Evolutionary conservation across 1,140 invertebrate species (phyloP).

Genomic region (Nephotettix cincticeps): DNA sequence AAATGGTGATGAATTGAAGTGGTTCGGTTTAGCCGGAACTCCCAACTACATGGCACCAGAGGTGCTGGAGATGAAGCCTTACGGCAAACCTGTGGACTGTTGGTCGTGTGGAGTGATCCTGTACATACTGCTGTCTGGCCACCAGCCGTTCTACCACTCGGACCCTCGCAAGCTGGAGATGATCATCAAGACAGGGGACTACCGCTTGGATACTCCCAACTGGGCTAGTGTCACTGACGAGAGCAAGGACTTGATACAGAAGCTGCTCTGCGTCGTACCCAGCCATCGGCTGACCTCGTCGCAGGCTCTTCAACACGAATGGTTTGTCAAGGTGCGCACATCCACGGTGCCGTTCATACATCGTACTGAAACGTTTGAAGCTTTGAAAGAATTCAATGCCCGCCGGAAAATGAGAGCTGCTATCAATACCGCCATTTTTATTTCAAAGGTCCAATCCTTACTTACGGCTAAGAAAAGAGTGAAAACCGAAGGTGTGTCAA

Average conservation of each 20-base stretch:
- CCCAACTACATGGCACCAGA: neutral
- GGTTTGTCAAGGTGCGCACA: neutral
- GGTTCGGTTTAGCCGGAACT: neutral
- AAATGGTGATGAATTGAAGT: constrained; percentile 36
- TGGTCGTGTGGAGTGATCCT: neutral
- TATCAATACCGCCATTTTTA: neutral
- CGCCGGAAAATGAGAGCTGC: neutral
- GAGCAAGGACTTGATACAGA: neutral
- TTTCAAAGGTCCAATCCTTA: too few species aligned
- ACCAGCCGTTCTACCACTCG: neutral
- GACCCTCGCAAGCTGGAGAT: neutral
- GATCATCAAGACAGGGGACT: neutral
- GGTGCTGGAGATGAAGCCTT: neutral
- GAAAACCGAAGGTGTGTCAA: too few species aligned
- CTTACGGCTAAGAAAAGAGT: too few species aligned
- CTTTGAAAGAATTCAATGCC: neutral
- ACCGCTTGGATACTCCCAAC: neutral
- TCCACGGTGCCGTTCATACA: neutral
- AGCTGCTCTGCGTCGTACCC: neutral
- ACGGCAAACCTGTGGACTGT: neutral
- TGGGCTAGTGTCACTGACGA: neutral
- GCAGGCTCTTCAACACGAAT: neutral
- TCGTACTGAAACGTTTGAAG: neutral
- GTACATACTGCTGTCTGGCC: neutral
- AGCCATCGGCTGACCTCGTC: neutral